Conservation (phyloP, 1,140 invertebrate species). For the Drosophila repletoides region DNA sequence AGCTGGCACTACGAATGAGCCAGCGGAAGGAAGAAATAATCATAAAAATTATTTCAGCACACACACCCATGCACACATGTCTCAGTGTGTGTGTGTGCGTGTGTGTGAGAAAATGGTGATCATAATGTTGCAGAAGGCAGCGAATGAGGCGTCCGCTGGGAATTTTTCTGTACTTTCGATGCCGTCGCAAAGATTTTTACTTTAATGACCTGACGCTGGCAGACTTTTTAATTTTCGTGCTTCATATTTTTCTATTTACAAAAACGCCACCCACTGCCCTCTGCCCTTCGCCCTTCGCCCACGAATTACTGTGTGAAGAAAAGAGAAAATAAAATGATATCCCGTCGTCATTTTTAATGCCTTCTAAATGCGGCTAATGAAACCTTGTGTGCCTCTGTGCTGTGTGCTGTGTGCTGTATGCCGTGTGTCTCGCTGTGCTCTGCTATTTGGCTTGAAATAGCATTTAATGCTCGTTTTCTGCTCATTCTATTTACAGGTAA, state of each 20-base stretch:
- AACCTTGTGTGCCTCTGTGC: constrained; percentile 42
- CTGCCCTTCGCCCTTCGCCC: neutral
- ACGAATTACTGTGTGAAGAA: constrained; percentile 3
- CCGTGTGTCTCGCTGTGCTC: constrained; percentile 26
- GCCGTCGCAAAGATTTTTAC: constrained; percentile 57
- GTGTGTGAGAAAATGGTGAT: constrained; percentile 47
- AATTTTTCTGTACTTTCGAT: constrained; percentile 69
- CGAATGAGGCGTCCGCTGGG: constrained; percentile 48
- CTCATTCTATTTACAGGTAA: constrained; percentile 52
- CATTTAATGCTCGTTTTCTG: constrained; percentile 59
- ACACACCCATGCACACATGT: constrained; percentile 37
- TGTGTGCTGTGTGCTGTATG: constrained; percentile 50
- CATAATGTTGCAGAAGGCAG: constrained; percentile 69
- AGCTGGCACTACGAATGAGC: constrained; percentile 47
- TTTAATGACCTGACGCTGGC: constrained; percentile 62
- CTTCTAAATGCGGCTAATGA: constrained; percentile 67
- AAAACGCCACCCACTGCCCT: neutral
- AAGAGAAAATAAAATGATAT: constrained; percentile 54
- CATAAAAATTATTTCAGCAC: constrained; percentile 79
- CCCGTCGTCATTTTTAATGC: constrained; percentile 66
- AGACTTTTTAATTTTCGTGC: constrained; percentile 71
- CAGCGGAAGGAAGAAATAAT: constrained; percentile 78
- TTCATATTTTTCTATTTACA: constrained; percentile 75
- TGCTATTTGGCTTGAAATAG: constrained; percentile 60
- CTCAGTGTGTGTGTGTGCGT: constrained; percentile 28